Base-by-base conservation (phyloP, 1,140 invertebrate species). In the Euglossa dilemma region DNA sequence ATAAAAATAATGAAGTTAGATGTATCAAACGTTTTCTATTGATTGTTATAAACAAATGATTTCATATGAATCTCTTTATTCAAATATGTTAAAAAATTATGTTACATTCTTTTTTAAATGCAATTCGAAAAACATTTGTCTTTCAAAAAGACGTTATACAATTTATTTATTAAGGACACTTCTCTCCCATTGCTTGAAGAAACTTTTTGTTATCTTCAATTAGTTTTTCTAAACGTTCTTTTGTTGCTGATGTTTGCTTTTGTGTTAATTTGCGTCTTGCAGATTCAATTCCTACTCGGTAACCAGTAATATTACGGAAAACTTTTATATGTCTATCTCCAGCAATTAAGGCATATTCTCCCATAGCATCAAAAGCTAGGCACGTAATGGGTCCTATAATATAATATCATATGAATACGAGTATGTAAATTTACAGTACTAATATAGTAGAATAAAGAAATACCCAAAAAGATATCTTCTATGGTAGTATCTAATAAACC, bases 231-330 rank as follows among this genome's bases (percentile, higher is more conserved):
- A 98, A 94, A 54, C 97, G 94, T 92, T 98, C 97, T 90, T 96
- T 96, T 36, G 97, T 96, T 14, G 96, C 96, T 0, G 97, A 96
- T 6, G 95, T 96, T 83, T 95, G 95, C 61, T 94, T 95, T 75
- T 95, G 94, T 70, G 95, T 95, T 14, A 97, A 92, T 88, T 97
- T 96, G 28, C 96, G 94, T 86, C 95, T 95, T 11, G 97, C 95
- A 47, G 96, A 96, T 54, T 94, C 94, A 67, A 97, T 96, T 2
- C 95, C 95, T 20, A 96, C 96, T 84, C 95, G 94, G 89, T 97
- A 97, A 11, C 97, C 97, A 80, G 97, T 96, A 16, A 98, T 95
- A 90, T 98, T 98, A 89, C 97, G 96, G 86, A 98, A 96, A 28
- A 98, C 95, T 69, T 97, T 95, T 23, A 98, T 96, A 63, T 96